Evolutionary conservation across 2,113 vertebrate genomes (phyloP), one percentile per base, ranked within the genome.

Genomic region (Recurvirostra avosetta): DNA sequence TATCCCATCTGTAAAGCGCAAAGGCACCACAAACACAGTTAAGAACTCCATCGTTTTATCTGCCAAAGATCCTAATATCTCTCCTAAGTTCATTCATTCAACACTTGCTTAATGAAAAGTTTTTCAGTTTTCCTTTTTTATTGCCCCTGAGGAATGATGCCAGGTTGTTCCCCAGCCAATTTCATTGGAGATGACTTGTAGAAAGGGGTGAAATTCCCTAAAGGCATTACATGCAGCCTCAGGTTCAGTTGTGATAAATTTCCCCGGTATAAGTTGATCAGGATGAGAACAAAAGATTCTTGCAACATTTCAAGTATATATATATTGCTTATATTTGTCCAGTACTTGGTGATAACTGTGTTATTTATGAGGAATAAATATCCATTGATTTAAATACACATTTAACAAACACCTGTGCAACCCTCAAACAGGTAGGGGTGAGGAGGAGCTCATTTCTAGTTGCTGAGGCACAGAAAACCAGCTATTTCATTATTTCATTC

Each of bases 381-480:
- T 38, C 27, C 6, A 25, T 72, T 23, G 23, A 88, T 90, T 89
- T 81, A 94, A 92, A 78, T 77, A 41, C 29, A 15, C 3, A 0
- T 87, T 66, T 74, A 65, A 29, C 32, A 75, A 75, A 75, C 65
- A 89, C 30, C 53, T 22, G 27, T 55, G 61, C 45, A 38, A 55
- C 61, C 40, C 92, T 55, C 49, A 15, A 22, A 11, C 45, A 77
- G 71, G 26, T 50, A 30, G 45, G n/a, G 26, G 23, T 11, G 23
- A 32, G 29, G 72, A 18, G 59, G 62, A 50, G 32, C 76, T 93
- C 41, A 3, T 86, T 40, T 20, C 77, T 84, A 79, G 62, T 65
- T 94, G 67, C 83, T 49, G 45, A 96, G 93, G 88, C 53, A 79
- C 25, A 59, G 72, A 63, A 73, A 96, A 94, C 88, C 92, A 61